Evolutionary conservation across 2,797 vertebrate species (phyloP).

Genomic region (Malurus leucopterus): DNA sequence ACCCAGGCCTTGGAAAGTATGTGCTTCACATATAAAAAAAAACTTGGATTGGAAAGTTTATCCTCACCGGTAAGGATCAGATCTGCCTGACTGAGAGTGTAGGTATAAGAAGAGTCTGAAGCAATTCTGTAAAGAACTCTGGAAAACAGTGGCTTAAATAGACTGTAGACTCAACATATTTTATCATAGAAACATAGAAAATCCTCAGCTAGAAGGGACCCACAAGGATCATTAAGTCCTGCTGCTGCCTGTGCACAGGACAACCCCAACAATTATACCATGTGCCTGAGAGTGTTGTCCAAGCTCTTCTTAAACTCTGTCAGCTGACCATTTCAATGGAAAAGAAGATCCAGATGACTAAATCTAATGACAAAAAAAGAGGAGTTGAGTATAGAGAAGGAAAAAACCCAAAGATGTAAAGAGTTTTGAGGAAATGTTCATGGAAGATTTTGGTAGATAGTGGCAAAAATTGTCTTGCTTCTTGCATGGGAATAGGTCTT

Average conservation of each 20-base stretch:
- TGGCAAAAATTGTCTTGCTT: neutral
- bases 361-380: neutral
- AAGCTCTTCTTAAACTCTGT: neutral
- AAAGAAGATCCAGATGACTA: neutral
- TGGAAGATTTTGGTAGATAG: neutral
- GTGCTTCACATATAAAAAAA: neutral
- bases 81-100: neutral
- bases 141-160: neutral
- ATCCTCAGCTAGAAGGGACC: neutral
- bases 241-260: neutral
- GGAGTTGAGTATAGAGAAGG: neutral
- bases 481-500: neutral
- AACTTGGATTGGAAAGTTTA: neutral
- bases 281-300: neutral
- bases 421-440: neutral
- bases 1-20: neutral
- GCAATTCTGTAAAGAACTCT: neutral
- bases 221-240: too few species aligned
- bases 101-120: neutral
- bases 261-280: neutral
- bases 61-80: neutral
- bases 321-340: neutral
- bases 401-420: neutral
- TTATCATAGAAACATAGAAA: neutral
- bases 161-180: neutral